A percentile compares a stretch with the other conserved stretches of the same genome.
Conservation (phyloP, 1,140 invertebrate species). For the Procambarus clarkii region DNA sequence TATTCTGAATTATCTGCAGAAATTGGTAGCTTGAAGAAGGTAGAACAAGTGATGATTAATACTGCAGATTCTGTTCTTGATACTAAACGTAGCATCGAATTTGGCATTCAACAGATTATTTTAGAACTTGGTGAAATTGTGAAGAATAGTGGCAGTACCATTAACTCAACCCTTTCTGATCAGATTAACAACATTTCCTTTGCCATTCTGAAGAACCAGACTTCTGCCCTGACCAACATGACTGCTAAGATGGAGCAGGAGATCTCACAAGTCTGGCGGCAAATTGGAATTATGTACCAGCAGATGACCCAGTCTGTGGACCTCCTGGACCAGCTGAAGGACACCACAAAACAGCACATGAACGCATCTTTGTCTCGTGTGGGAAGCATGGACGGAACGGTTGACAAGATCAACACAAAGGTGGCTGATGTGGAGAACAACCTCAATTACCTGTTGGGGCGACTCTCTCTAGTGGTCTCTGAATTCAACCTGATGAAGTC, state of each 20-base stretch:
- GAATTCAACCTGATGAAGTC: conserved; percentile 90
- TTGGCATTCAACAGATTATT: conserved; percentile 89
- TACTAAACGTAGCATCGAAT: conserved; percentile 89
- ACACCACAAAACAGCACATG: conserved; percentile 79
- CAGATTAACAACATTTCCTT: conserved; percentile 84
- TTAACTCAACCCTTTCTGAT: conserved; percentile 83
- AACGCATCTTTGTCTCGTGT: conserved; percentile 88
- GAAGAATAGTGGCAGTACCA: conserved; percentile 81
- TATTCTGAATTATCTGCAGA: conserved; percentile 66
- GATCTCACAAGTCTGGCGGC: conserved; percentile 90
- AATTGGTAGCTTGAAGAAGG: conserved; percentile 80
- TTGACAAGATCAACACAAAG: conserved; percentile 82
- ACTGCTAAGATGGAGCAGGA: conserved; percentile 87
- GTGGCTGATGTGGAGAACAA: conserved; percentile 90
- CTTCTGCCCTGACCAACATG: conserved; percentile 84
- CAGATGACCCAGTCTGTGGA: conserved; percentile 86
- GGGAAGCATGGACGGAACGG: conserved; percentile 77
- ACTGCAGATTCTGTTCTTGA: conserved; percentile 90
- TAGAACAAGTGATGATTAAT: conserved; percentile 87
- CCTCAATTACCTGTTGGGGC: conserved; percentile 88
- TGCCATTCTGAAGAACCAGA: conserved; percentile 85
- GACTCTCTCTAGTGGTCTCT: conserved; percentile 87
- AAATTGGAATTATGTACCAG: conserved; percentile 91
- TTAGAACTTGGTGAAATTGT: conserved; percentile 80
- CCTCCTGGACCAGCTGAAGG: conserved; percentile 84